Conservation (phyloP, 2,797 vertebrate species). For the Glyptemys insculpta region DNA sequence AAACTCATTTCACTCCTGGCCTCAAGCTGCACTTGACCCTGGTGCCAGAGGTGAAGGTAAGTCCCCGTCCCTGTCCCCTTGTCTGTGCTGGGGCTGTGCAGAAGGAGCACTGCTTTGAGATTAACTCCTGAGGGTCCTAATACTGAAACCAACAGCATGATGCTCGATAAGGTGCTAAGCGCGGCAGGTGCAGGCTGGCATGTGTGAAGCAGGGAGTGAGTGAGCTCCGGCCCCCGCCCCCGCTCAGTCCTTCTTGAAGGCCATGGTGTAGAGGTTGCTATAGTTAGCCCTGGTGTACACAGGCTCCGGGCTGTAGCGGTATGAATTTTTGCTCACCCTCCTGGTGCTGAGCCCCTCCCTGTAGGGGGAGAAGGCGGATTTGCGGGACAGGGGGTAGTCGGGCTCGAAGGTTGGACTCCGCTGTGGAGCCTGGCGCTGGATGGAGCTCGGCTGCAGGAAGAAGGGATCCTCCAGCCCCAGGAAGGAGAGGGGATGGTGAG, state of each 20-base stretch:
- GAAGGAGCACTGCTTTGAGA: not conserved
- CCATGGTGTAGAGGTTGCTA: slow-evolving; percentile 49
- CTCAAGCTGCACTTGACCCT: not conserved
- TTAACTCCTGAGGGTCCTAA: not conserved
- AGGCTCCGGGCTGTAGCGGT: slow-evolving; percentile 78
- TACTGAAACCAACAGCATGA: not conserved
- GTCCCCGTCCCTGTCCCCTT: not conserved
- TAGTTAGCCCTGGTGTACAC: slow-evolving; percentile 72
- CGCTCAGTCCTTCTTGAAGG: slow-evolving; percentile 80
- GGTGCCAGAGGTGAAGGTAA: not conserved
- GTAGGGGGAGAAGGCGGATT: slow-evolving; percentile 53
- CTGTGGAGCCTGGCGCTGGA: slow-evolving; percentile 55
- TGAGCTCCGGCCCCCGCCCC: fast-evolving
- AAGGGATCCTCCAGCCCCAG: slow-evolving; percentile 73
- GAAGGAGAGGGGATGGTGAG: slow-evolving; percentile 68
- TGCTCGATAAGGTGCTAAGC: not conserved
- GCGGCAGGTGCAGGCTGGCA: not conserved
- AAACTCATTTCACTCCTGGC: not conserved
- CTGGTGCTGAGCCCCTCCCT: slow-evolving; percentile 61
- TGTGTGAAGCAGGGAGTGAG: not conserved
- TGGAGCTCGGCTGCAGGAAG: slow-evolving; percentile 25
- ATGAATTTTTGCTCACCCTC: slow-evolving; percentile 80
- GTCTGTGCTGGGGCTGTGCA: not conserved
- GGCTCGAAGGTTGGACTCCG: slow-evolving; percentile 45
- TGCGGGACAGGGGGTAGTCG: not conserved